phyloP scores from a whole-genome alignment of 2,888 invertebrate species.

The Netelia virgata region DNA sequence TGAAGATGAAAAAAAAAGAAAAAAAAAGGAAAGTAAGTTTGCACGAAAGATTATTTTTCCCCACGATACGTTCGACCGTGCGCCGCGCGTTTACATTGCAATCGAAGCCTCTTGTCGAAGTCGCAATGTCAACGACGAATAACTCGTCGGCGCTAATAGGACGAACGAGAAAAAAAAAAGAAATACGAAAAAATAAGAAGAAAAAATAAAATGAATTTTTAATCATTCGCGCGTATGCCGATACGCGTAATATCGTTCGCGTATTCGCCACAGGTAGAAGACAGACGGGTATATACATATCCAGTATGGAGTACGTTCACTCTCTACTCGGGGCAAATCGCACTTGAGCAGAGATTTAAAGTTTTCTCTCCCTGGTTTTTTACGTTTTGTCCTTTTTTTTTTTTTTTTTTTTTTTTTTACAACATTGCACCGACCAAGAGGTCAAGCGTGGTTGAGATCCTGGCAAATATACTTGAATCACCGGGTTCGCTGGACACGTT shows the following conservation, averaged over 20 bases:
- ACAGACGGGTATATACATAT: constrained; percentile 48
- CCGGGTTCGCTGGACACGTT: constrained; percentile 48
- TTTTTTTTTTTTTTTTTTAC: constrained; percentile 37
- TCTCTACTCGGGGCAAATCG: constrained; percentile 48
- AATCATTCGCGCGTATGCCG: neutral
- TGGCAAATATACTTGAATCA: constrained; percentile 65
- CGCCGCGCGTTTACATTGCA: no score
- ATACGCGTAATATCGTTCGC: neutral
- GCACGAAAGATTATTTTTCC: no score
- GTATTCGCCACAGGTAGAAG: neutral
- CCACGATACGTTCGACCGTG: no score
- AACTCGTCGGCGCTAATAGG: constrained; percentile 24
- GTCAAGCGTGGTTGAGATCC: constrained; percentile 66
- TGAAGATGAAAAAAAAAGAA: no score
- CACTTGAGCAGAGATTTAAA: constrained; percentile 53
- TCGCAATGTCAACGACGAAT: constrained; percentile 41
- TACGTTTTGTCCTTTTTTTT: no score
- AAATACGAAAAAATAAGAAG: no score
- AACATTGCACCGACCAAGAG: constrained; percentile 61
- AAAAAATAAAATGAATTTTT: neutral
- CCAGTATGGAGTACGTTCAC: constrained; percentile 54
- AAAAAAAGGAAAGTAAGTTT: no score
- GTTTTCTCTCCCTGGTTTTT: constrained; percentile 20
- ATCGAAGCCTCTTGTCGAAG: neutral
- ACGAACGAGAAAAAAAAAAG: neutral